Evolutionary conservation across 2,888 invertebrate genomes (phyloP), one percentile per base, ranked within the genome.

Genomic region (Lycophotia porphyrea): DNA sequence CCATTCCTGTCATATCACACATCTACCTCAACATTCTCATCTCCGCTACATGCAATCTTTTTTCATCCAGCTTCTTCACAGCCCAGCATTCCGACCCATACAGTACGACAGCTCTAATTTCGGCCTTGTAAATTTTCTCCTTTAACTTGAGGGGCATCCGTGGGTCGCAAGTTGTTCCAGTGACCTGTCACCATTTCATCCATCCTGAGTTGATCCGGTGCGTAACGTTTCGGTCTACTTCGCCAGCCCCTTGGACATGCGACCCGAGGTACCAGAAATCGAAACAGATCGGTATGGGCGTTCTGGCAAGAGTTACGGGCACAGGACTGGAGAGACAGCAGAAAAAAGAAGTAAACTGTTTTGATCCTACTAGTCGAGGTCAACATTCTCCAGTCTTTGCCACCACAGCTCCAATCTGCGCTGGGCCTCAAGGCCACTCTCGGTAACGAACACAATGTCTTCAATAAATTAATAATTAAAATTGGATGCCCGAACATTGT

Each of bases 381-480:
- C 13, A 13, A 55, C 9, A 55, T 55, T 55, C 2, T 55, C 2
- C 5, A 55, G 27, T 27, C 27, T 55, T 2, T 55, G 15, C 27
- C 27, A 58, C 27, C 8, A 31, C 58, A 58, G 31, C 3, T 31
- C 31, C 8, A 31, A 58, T 58, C 31, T 55, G 55, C 27, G 15
- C 15, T 55, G 3, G 15, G 27, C 55, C 7, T 15, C 55, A 7
- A 55, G 27, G 55, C 55, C 15, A 18, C 8, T 31, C 27, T 31
- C 31, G 31, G 31, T 8, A 31, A 58, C 31, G 1, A 31, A 7
- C 8, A 31, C 58, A 58, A 58, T 31, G 58, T 8, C 27, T 52
- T 5, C n/a, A 5, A n/a, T 52, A n/a, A 52, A 1, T 34, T 42
- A 47, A 77, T 34, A 13, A 49, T 49, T 61, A 49, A 78, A 66